Evolutionary conservation across 2,113 vertebrate genomes (phyloP), one percentile per base, ranked within the genome.

Genomic region (Takifugu flavidus): DNA sequence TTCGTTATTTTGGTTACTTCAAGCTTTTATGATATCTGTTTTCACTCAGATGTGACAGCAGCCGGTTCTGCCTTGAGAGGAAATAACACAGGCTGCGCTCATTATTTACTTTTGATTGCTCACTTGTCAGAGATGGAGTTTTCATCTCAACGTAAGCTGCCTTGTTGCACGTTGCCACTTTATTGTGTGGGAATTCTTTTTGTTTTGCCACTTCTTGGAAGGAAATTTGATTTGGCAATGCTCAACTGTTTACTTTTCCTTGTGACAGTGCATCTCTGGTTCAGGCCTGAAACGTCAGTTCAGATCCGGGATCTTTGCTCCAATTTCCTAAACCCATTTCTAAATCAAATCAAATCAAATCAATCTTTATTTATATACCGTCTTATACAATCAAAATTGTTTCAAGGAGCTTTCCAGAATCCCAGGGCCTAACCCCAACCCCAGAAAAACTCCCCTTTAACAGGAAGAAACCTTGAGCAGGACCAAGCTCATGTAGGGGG

Each of bases 101-200:
- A 65, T 82, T 77, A 82, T 72, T 72, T 72, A 46, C 56, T 62
- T 67, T 58, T 70, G 64, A 79, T 82, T 77, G 59, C 75, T 65
- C 42, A 49, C 25, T 46, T 75, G 53, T 25, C 51, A 25, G 28
- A 53, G 73, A 75, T 73, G 49, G 49, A 50, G 25, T 26, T 50
- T 50, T 25, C 46, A 49, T 49, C n/a, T n/a, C 49, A 12, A 25
- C 25, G 0, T 12, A 26, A 25, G 4, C 56, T 65, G 67, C 60
- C 8, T 70, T 44, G 62, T 67, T 69, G 57, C 25, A n/a, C 56
- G 65, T 59, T 60, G 50, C 66, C 45, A 61, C 59, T 55, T 83
- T 73, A 67, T 80, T 83, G 72, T 72, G 70, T 64, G 47, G 59
- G 65, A 76, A 74, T 72, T 75, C 68, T 50, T 69, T 67, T 5